These are phyloP conservation scores for Trididemnum miniatum DNA, from an alignment of 23 tunicate species.

Conservation along the genomic window DNA sequence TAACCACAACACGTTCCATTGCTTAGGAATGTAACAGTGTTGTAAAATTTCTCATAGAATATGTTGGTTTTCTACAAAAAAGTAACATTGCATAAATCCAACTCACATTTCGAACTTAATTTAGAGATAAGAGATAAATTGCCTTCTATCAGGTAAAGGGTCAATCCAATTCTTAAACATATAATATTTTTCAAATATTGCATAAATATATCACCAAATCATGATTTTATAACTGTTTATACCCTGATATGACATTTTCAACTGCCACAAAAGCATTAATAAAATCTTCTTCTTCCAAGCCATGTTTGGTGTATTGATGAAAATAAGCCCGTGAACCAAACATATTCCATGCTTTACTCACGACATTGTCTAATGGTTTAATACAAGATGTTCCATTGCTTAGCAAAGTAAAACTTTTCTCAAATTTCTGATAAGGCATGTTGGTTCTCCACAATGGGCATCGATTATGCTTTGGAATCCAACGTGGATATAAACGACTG, in stretches of 20 bases:
- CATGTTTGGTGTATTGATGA: conserved; percentile 85
- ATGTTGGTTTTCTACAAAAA: too few relatives aligned
- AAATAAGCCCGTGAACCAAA: conserved; percentile 65
- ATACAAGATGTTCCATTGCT: conserved; percentile 74
- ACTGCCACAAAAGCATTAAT: conserved; percentile 81
- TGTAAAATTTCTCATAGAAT: too few relatives aligned
- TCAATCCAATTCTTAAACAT: too few relatives aligned
- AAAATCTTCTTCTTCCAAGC: conserved; percentile 85
- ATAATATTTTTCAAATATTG: too few relatives aligned
- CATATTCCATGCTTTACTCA: conserved; percentile 89
- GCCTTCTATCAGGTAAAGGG: too few relatives aligned
- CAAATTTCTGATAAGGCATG: conserved; percentile 48
- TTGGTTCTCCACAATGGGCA: conserved; percentile 55
- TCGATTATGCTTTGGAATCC: conserved; percentile 40
- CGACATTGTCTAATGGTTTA: conserved; percentile 52
- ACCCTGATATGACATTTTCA: conserved; percentile 59
- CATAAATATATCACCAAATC: too few relatives aligned
- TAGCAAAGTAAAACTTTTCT: conserved; percentile 64
- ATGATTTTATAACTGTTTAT: conserved; percentile 47
- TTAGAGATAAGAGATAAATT: too few relatives aligned
- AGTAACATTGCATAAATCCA: too few relatives aligned
- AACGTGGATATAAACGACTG: conserved; percentile 27
- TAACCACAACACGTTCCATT: too few relatives aligned
- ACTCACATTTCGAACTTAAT: too few relatives aligned
- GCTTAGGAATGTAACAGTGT: too few relatives aligned